Evolutionary conservation across 1,140 invertebrate genomes (phyloP).

Genomic region (Meloidogyne floridensis): DNA sequence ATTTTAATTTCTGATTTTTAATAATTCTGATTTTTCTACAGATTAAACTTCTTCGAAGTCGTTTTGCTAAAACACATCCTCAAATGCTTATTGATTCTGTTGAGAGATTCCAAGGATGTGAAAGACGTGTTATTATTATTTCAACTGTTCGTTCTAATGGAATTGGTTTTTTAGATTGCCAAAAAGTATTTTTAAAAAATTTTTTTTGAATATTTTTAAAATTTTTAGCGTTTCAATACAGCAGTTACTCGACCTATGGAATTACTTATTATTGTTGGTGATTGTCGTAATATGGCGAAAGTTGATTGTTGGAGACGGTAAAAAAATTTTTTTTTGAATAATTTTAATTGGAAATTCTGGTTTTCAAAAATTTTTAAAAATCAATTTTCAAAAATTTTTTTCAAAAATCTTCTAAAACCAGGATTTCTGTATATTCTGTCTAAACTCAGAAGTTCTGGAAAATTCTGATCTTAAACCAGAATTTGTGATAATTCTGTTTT

Average conservation of each 20-base stretch:
- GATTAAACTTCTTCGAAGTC: neutral
- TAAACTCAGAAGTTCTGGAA: too few relatives aligned
- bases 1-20: too few relatives aligned
- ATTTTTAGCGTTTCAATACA: constrained; percentile 46
- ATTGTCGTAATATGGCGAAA: constrained; percentile 7
- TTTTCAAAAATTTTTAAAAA: too few relatives aligned
- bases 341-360: neutral
- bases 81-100: constrained; percentile 41
- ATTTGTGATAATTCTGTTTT: too few relatives aligned
- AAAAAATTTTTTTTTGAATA: neutral
- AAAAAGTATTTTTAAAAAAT: constrained; percentile 8
- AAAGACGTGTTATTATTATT: constrained; percentile 45
- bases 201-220: neutral
- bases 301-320: constrained; percentile 16
- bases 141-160: constrained; percentile 36
- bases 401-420: too few relatives aligned
- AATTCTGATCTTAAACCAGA: too few relatives aligned
- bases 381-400: too few relatives aligned
- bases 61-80: neutral
- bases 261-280: constrained; percentile 39
- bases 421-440: too few relatives aligned
- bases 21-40: neutral
- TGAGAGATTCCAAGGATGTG: constrained; percentile 38
- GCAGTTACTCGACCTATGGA: constrained; percentile 39
- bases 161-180: constrained; percentile 5